Percentiles rank a stretch among this genome's conserved stretches.
Conservation (phyloP, 2,888 invertebrate species). For the Xestobium rufovillosum region DNA sequence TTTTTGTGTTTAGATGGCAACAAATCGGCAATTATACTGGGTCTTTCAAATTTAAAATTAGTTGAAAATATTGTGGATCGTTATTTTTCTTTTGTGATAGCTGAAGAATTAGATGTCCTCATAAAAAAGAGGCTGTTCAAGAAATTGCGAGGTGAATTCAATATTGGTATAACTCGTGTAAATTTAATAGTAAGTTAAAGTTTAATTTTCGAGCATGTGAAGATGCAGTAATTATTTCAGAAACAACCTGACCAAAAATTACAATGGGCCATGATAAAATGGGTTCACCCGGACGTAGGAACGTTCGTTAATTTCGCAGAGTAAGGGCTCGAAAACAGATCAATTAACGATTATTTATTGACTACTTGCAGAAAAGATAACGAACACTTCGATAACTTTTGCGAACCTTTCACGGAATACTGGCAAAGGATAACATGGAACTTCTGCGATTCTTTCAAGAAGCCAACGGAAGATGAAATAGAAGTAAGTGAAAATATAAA, state of each 20-base stretch:
- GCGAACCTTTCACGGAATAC: conserved; percentile 33
- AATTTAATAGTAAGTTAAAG: conserved; percentile 34
- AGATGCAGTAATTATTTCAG: conserved; percentile 27
- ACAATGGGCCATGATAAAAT: conserved; percentile 37
- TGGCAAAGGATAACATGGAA: conserved; percentile 36
- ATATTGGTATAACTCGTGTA: conserved; percentile 33
- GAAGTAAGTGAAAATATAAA: conserved; percentile 15
- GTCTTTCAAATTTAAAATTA: conserved; percentile 28
- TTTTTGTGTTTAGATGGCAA: conserved; percentile 20
- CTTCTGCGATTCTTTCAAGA: conserved; percentile 32
- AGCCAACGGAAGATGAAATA: conserved; percentile 25
- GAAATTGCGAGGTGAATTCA: conserved; percentile 30
- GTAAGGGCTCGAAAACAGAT: conserved; percentile 21
- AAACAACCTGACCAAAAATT: conserved; percentile 33
- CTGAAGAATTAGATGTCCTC: conserved; percentile 33
- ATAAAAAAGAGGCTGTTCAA: conserved; percentile 30
- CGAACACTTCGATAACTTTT: conserved; percentile 29
- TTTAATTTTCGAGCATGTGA: background rate
- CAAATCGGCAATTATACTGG: conserved; percentile 24
- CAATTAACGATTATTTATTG: conserved; percentile 7
- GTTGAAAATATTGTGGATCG: conserved; percentile 24
- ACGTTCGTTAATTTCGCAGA: conserved; percentile 30
- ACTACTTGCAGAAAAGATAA: conserved; percentile 28
- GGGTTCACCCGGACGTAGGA: conserved; percentile 34
- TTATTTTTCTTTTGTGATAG: conserved; percentile 29